Conservation (phyloP, 2,113 vertebrate species). For the Aptenodytes patagonicus region DNA sequence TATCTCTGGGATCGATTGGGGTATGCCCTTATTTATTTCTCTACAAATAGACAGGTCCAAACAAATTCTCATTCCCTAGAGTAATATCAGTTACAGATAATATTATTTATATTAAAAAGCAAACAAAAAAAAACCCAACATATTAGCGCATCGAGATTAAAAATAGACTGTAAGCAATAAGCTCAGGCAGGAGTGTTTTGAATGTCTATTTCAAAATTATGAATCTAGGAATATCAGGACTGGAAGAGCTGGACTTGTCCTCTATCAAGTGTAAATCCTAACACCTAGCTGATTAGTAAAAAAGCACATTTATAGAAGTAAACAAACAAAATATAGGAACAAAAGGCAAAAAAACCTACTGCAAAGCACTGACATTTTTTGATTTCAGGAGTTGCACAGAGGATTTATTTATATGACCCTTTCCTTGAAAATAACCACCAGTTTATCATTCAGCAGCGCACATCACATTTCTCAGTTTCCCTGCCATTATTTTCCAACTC, state of each 20-base stretch:
- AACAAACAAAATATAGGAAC: neutral
- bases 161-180: neutral
- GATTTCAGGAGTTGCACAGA: neutral
- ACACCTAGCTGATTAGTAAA: neutral
- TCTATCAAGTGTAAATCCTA: neutral
- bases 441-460: neutral
- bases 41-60: neutral
- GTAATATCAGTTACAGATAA: neutral
- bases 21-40: neutral
- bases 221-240: neutral
- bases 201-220: neutral
- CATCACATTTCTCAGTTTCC: neutral
- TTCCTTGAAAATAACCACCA: neutral
- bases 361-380: neutral
- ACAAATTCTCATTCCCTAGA: neutral
- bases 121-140: accelerated
- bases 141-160: neutral
- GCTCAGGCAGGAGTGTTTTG: neutral
- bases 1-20: neutral
- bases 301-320: neutral
- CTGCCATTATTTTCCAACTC: neutral
- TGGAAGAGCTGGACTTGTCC: neutral
- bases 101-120: neutral
- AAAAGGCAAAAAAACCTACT: neutral
- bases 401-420: neutral